Base-by-base conservation (phyloP, 2,888 invertebrate species). In the Noctua fimbriata region DNA sequence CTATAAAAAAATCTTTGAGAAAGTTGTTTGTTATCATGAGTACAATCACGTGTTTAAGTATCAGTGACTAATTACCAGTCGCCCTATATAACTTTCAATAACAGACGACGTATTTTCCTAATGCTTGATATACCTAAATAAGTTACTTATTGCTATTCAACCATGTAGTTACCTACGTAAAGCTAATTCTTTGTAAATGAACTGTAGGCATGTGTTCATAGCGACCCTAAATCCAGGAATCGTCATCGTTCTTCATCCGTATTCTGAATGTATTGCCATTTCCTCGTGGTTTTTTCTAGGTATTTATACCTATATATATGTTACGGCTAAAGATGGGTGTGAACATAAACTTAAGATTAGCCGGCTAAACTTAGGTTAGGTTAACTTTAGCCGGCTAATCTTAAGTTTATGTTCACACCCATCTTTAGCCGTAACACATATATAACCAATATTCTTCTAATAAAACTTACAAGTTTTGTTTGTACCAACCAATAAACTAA, bases 161-260 rank as follows among this genome's bases (percentile, higher is more conserved):
- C 28, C 52, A 36, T 18, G 24, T 52, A 32, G 18, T 21, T 52
- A 55, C 18, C 12, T 73, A 67, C 36, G 60, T 21, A 63, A 69
- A 55, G 47, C 28, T 14, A 80, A 69, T 74, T 74, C 28, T 63
- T 47, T 55, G 74, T 74, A 80, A 80, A 80, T 69, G 9, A 24
- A 14, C 67, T 69, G 10, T n/a, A 67, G 28, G 32, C n/a, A 28
- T 44, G 52, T 80, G 36, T 24, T 65, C 28, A 66, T 66, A 55
- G 21, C 47, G 44, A n/a, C 16, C 32, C 32, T 63, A 78, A 47
- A 55, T 72, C 72, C 65, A 47, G 14, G 71, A 79, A 58, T 32
- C 18, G 72, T 72, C 72, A 79, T 28, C 32, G 24, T 28, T 28
- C 36, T 49, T 66, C 24, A n/a, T 66, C 72, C 24, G 65, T 49